Evolutionary conservation across 2,113 vertebrate genomes (phyloP), one percentile per base, ranked within the genome.

Genomic region (Tupaia tana): DNA sequence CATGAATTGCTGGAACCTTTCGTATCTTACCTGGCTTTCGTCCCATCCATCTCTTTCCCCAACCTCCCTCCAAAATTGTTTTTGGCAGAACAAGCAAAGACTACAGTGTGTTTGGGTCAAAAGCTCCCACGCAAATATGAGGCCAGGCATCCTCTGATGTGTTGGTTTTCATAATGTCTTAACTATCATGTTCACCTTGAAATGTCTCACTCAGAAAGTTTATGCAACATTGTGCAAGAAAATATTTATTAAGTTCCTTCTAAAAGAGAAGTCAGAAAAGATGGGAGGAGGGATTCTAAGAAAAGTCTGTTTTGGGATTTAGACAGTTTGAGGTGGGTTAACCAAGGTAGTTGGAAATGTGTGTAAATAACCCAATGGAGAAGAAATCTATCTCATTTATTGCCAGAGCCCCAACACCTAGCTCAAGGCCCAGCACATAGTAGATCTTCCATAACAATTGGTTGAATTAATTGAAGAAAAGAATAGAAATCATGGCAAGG

Each of bases 41-140:
- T 34, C 69, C 69, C 7, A 59, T 19, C 25, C 3, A 6, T 31
- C 34, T 34, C 86, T 11, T 86, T 67, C 34, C 85, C 43, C 5
- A 20, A 10, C 9, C 14, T 70, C 59, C 18, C 34, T 69, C 25
- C 43, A 20, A 43, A 54, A 19, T 43, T 79, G 9, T 22, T 79
- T 67, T 66, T 88, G 74, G 92, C 84, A 86, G 34, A 87, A 86
- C 29, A 61, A n/a, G 13, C 27, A 29, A 81, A 74, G 59, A 27
- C 78, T 22, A 69, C 24, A 75, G 86, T 27, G 4, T 16, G 18
- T 75, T 63, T 25, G 58, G 71, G 18, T 11, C 34, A 14, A 34
- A 59, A 74, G 14, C 58, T 73, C 29, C n/a, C 63, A 34, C 1
- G 27, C 73, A 54, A 20, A 18, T 0, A 5, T 5, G 20, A 67